Conservation (phyloP, 2,888 invertebrate genomes). For the Drosophila paramelanica region DNA sequence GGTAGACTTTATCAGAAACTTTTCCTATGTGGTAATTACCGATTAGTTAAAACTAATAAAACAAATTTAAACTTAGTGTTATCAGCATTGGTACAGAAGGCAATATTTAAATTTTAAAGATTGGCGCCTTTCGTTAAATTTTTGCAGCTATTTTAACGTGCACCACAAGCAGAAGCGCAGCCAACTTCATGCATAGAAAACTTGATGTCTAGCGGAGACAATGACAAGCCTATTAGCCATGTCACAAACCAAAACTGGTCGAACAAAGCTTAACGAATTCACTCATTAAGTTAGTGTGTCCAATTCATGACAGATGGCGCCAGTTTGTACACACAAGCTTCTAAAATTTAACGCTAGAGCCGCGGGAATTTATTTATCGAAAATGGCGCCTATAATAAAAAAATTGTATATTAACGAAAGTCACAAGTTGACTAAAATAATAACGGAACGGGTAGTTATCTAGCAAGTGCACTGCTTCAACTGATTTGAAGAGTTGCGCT, state of each 20-base stretch:
- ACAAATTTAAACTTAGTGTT: background rate
- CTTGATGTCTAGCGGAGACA: slow-evolving; percentile 4
- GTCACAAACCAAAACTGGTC: background rate
- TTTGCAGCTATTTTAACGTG: slow-evolving; percentile 6
- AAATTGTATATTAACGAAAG: background rate
- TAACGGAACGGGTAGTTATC: slow-evolving; percentile 3
- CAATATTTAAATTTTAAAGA: slow-evolving; percentile 2
- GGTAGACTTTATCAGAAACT: background rate
- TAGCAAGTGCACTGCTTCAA: no score
- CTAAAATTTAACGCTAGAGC: background rate
- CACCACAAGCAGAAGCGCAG: slow-evolving; percentile 4
- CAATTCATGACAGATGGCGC: slow-evolving; percentile 23
- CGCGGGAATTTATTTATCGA: slow-evolving; percentile 11
- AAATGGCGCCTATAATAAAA: slow-evolving; percentile 29
- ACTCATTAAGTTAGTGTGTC: background rate
- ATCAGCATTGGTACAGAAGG: background rate
- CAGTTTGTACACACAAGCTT: background rate
- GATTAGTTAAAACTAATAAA: no score
- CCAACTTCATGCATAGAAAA: slow-evolving; percentile 18
- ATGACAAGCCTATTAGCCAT: background rate
- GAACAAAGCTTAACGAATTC: no score
- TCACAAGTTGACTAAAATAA: background rate
- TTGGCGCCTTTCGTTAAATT: slow-evolving; percentile 1
- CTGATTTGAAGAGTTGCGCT: background rate
- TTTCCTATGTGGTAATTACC: no score